phyloP scores from a whole-genome alignment of 2,797 vertebrate genomes.

The Ptychobarbus kaznakovi region DNA sequence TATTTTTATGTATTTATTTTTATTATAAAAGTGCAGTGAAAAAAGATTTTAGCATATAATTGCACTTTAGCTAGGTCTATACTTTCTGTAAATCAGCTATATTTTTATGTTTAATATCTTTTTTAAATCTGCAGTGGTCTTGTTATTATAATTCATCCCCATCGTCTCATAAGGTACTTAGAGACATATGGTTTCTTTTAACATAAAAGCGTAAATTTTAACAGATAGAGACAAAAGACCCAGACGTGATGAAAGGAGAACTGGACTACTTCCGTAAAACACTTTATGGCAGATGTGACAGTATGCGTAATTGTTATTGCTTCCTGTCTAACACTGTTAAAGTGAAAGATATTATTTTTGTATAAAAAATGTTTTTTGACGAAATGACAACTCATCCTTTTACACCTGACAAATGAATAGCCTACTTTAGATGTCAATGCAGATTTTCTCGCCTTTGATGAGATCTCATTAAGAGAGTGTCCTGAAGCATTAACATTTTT shows the following conservation, averaged over 20 bases:
- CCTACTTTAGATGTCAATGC: constrained; percentile 1
- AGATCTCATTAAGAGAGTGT: constrained; percentile 21
- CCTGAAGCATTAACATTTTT: constrained; percentile 4
- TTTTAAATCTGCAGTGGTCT: neutral
- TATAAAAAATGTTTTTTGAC: neutral
- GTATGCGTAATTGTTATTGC: constrained; percentile 47
- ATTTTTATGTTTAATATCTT: neutral
- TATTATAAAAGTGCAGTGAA: neutral
- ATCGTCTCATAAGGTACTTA: constrained; percentile 9
- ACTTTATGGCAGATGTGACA: constrained; percentile 32
- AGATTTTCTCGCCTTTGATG: constrained; percentile 28
- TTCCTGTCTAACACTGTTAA: constrained; percentile 40
- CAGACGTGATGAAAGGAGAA: constrained; percentile 30
- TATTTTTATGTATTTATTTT: too few species aligned
- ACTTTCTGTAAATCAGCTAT: neutral
- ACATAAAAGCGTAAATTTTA: neutral
- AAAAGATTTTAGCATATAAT: neutral
- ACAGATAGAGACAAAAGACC: constrained; percentile 40
- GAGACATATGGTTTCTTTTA: constrained; percentile 1
- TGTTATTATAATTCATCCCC: neutral
- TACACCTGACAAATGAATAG: constrained; percentile 33
- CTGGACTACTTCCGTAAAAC: constrained; percentile 32
- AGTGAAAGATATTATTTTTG: constrained; percentile 19
- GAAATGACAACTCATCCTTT: constrained; percentile 42
- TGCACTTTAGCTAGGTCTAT: neutral